Conservation (phyloP, 2,888 invertebrate species). For the Callyntrura guangdongensis region DNA sequence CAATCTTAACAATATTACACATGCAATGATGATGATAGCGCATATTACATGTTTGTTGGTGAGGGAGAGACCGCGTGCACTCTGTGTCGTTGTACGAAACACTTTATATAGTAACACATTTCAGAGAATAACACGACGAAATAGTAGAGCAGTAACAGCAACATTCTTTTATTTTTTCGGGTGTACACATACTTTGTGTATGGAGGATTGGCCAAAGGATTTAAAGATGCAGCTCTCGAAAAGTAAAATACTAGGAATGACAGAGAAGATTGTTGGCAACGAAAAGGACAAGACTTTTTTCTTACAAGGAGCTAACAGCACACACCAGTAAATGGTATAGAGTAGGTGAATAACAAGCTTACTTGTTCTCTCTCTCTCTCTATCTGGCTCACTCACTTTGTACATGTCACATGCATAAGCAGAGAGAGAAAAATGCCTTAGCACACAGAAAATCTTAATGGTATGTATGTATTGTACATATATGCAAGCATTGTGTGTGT, state of each 20-base stretch:
- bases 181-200: conserved; percentile 41
- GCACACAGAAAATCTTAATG: conserved; percentile 9
- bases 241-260: conserved; percentile 75
- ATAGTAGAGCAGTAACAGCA: conserved; percentile 29
- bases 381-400: too few species aligned
- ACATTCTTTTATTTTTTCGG: conserved; percentile 74
- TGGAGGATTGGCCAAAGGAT: conserved; percentile 69
- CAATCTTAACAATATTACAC: conserved; percentile 36
- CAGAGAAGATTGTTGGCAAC: conserved; percentile 77
- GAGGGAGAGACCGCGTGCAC: conserved; percentile 48
- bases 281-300: conserved; percentile 78
- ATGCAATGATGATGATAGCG: conserved; percentile 34
- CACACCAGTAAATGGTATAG: conserved; percentile 32
- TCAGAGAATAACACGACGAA: background rate
- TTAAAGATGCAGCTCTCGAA: conserved; percentile 79
- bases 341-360: conserved; percentile 48
- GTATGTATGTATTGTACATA: background rate
- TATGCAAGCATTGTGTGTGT: background rate
- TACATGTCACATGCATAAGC: conserved; percentile 47
- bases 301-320: conserved; percentile 67
- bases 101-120: background rate
- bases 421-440: conserved; percentile 42
- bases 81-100: conserved; percentile 14
- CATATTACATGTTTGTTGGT: conserved; percentile 36
- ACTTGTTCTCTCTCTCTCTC: conserved; percentile 21